Base-by-base conservation (phyloP, 2,888 invertebrate genomes). In the Phorcus lineatus region DNA sequence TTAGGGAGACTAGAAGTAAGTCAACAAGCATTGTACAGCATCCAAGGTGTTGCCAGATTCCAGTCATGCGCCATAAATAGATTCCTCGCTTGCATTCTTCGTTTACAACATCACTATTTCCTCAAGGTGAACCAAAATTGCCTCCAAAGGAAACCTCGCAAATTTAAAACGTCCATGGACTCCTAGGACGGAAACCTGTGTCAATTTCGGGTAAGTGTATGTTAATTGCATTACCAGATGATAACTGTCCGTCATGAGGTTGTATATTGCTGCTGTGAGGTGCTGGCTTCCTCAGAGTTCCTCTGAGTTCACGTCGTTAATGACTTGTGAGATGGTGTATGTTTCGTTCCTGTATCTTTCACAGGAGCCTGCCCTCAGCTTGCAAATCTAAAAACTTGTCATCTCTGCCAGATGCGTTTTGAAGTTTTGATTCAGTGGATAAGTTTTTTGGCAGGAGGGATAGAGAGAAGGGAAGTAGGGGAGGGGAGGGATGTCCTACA, bases 191-290 rank as follows among this genome's bases (percentile, higher is more conserved):
- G 62, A 62, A 22, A 62, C 28, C 28, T 24, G 28, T 62, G 62
- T 62, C 28, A 22, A 62, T 62, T 62, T 24, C 28, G 28, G 62
- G 62, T 62, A 62, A 62, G 62, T 28, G 28, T 13, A 62, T 62
- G 62, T 62, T 62, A 24, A 62, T 62, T 62, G 24, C 62, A 7
- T 62, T 62, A 62, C 62, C 62, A 62, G 24, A 62, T 62, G 62
- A 62, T 62, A 62, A 28, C 22, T 62, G 62, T 62, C 62, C 62
- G 17, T 62, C 62, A 62, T 0, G 19, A 24, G 28, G 28, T 28
- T 24, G 24, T 24, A 24, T 28, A 19, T 3, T 22, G 62, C 62
- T 62, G 62, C 62, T 62, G 62, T 24, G 62, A 62, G 28, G 13
- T 28, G 28, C 57, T 62, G 9, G 28, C 47, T 13, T 47, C 47